Conservation (phyloP, 2,888 invertebrate genomes). For the Platycheirus albimanus region DNA sequence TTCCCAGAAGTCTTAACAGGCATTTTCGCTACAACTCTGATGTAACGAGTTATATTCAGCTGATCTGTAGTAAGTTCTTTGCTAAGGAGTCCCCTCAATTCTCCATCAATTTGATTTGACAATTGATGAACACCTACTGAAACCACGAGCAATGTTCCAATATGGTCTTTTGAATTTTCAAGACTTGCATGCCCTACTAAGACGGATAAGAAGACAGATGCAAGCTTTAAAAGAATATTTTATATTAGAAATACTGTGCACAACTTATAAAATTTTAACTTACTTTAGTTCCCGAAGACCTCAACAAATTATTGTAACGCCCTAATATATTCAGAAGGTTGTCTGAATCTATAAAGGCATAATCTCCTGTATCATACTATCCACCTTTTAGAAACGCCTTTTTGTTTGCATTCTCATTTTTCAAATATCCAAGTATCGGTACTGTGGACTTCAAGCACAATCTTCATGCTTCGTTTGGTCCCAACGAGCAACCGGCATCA, state of each 20-base stretch:
- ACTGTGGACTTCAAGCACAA: slow-evolving; percentile 62
- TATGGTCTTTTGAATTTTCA: slow-evolving; percentile 12
- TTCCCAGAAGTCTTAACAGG: slow-evolving; percentile 67
- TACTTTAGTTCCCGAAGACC: background rate
- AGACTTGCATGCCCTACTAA: slow-evolving; percentile 3
- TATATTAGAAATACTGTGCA: too few species aligned
- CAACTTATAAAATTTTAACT: too few species aligned
- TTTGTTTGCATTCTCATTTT: slow-evolving; percentile 4
- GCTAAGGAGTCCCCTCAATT: background rate
- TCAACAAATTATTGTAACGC: slow-evolving; percentile 63
- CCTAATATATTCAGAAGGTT: background rate
- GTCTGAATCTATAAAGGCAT: slow-evolving; percentile 7
- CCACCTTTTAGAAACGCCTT: slow-evolving; percentile 10
- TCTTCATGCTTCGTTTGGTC: slow-evolving; percentile 56
- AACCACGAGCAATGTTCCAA: slow-evolving; percentile 6
- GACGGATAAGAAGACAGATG: slow-evolving; percentile 4
- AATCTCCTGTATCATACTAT: slow-evolving; percentile 18
- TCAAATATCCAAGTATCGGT: slow-evolving; percentile 49
- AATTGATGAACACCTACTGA: background rate
- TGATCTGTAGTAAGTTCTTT: slow-evolving; percentile 11
- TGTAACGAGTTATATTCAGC: slow-evolving; percentile 18
- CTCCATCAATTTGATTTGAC: background rate
- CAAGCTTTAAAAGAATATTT: slow-evolving; percentile 46
- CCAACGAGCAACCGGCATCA: slow-evolving; percentile 41
- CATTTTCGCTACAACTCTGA: slow-evolving; percentile 14